Conservation (phyloP, 2,797 vertebrate species). For the Anas flavirostris region DNA sequence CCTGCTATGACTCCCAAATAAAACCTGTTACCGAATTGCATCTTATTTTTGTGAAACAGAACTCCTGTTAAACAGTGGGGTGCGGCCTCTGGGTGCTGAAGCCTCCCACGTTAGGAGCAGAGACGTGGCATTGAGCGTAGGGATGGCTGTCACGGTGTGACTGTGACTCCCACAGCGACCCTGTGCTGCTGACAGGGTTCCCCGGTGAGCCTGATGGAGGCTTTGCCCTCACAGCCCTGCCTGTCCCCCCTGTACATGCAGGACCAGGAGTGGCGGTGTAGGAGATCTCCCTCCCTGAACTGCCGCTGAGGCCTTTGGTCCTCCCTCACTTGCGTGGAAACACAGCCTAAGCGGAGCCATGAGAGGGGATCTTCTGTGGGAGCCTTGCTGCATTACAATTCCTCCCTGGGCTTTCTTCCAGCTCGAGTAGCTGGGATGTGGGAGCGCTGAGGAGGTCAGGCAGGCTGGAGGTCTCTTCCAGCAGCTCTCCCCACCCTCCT, state of each 20-base stretch:
- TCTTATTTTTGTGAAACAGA: not conserved
- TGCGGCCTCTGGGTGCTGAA: not conserved
- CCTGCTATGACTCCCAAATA: not conserved
- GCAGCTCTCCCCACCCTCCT: not conserved
- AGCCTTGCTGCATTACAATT: not conserved
- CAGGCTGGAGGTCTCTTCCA: fast-evolving
- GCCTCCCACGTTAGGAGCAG: fast-evolving
- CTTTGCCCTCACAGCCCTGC: not conserved
- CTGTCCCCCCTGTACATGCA: not conserved
- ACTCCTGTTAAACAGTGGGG: fast-evolving
- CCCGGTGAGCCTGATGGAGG: not conserved
- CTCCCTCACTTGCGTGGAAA: not conserved
- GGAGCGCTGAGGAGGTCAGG: not conserved
- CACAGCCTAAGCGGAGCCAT: not conserved
- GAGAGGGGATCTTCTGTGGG: not conserved
- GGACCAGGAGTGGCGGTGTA: fast-evolving
- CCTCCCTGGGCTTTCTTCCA: not conserved
- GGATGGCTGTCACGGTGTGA: not conserved
- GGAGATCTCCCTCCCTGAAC: not conserved
- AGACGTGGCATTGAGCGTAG: not conserved
- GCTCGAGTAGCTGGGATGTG: not conserved
- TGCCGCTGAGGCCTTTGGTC: not conserved
- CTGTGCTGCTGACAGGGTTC: not conserved
- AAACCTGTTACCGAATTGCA: not conserved
- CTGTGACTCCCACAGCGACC: no score